Conservation (phyloP, 53 echinoderm and acorn worm species). For the Paelopatides confundens region DNA sequence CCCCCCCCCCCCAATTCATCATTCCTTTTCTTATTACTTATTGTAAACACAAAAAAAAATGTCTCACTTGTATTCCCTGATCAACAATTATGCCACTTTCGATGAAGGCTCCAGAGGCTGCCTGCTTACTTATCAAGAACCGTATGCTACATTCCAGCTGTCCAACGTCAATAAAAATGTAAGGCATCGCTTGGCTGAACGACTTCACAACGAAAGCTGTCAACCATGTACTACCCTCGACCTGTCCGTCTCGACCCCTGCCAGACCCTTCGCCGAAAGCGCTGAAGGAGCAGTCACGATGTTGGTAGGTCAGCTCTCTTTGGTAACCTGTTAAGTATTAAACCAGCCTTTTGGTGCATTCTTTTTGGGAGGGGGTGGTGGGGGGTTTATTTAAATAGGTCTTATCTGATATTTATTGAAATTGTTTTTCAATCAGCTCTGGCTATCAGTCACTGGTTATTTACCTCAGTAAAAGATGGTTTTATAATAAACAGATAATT, state of each 20-base stretch:
- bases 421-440: too few relatives aligned
- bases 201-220: slow-evolving; percentile 92
- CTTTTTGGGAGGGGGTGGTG: too few relatives aligned
- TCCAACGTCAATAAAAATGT: slow-evolving; percentile 69
- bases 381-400: too few relatives aligned
- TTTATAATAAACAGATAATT: too few relatives aligned
- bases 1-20: too few relatives aligned
- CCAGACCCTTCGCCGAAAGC: slow-evolving; percentile 76
- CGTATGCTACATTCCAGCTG: slow-evolving; percentile 36
- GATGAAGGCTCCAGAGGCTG: slow-evolving; percentile 52
- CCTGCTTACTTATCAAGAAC: slow-evolving; percentile 69
- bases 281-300: slow-evolving; percentile 82
- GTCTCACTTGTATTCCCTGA: slow-evolving; percentile 81
- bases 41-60: too few relatives aligned
- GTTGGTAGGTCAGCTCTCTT: slow-evolving; percentile 78
- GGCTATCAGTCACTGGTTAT: too few relatives aligned
- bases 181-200: slow-evolving; percentile 79
- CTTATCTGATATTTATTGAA: too few relatives aligned
- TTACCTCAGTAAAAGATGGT: too few relatives aligned
- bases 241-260: slow-evolving; percentile 1
- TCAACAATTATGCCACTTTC: slow-evolving; percentile 78
- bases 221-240: slow-evolving; percentile 87
- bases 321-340: slow-evolving; percentile 88
- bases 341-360: too few relatives aligned
- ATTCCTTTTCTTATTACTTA: too few relatives aligned